Conservation (phyloP, 2,888 invertebrate species). For the Trilocha varians region DNA sequence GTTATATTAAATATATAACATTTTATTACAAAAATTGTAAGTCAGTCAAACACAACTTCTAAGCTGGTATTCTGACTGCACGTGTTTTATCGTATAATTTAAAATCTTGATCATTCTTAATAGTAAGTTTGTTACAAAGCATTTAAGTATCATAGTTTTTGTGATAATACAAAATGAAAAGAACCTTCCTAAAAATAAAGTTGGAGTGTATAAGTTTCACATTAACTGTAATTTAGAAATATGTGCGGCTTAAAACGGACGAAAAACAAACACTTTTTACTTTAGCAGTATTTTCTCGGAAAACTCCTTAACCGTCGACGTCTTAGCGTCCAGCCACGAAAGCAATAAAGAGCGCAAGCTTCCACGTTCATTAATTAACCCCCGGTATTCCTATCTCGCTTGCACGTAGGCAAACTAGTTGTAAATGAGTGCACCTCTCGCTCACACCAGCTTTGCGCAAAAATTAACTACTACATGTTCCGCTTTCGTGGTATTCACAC, state of each 20-base stretch:
- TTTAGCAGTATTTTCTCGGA: constrained; percentile 58
- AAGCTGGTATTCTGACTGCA: no score
- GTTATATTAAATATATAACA: no score
- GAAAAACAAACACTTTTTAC: constrained; percentile 38
- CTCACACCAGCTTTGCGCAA: constrained; percentile 71
- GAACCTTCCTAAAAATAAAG: background rate
- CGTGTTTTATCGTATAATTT: no score
- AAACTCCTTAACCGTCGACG: constrained; percentile 67
- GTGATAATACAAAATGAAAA: no score
- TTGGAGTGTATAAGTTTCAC: background rate
- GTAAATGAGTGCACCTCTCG: constrained; percentile 67
- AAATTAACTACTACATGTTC: constrained; percentile 71
- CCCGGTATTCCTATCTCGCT: constrained; percentile 51
- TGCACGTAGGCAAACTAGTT: constrained; percentile 54
- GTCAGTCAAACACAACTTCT: no score
- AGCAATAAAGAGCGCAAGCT: constrained; percentile 74
- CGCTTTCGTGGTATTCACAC: constrained; percentile 57
- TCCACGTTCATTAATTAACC: constrained; percentile 75
- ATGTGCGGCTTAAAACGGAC: constrained; percentile 13
- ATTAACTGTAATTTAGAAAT: constrained; percentile 1
- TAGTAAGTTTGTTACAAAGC: no score
- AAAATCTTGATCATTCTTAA: no score
- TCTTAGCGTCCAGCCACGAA: constrained; percentile 70
- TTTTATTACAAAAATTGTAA: no score
- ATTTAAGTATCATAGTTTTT: no score